Percentiles rank a stretch among this genome's conserved stretches.
Evolutionary conservation across 1,140 invertebrate species (phyloP).

Genomic region (Drosophila eugracilis): DNA sequence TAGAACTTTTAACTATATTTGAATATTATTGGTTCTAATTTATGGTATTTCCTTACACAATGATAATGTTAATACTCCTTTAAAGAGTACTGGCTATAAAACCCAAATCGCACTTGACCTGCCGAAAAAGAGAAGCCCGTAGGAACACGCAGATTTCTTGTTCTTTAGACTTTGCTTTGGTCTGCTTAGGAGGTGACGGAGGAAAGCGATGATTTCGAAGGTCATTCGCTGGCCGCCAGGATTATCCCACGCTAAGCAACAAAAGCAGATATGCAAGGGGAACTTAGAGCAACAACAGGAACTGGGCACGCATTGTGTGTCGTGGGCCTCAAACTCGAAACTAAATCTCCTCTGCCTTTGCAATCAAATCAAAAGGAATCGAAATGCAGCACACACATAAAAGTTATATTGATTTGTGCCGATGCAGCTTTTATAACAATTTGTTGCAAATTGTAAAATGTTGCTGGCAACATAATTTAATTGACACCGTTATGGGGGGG

Average conservation of each 20-base stretch:
- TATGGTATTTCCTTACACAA: no score
- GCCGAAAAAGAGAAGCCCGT: conserved; percentile 38
- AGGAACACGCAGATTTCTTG: conserved; percentile 15
- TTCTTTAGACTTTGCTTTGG: neutral
- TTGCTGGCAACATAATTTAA: conserved; percentile 81
- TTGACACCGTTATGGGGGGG: conserved; percentile 79
- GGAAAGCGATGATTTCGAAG: conserved; percentile 46
- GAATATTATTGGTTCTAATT: no score
- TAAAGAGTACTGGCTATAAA: neutral
- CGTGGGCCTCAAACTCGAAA: neutral
- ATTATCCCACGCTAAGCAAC: conserved; percentile 78
- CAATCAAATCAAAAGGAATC: conserved; percentile 27
- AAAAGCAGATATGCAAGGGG: conserved; percentile 18
- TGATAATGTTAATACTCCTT: no score
- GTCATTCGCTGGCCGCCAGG: conserved; percentile 32
- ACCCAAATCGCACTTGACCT: conserved; percentile 64
- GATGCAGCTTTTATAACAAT: conserved; percentile 73
- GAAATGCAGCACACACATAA: neutral
- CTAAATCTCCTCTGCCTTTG: neutral
- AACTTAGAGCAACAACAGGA: conserved; percentile 1
- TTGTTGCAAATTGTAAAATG: conserved; percentile 82
- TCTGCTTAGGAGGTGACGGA: conserved; percentile 56
- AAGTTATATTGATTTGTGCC: conserved; percentile 64
- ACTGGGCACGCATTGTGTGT: conserved; percentile 35
- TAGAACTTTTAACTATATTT: no score